Percentiles rank a stretch among this genome's conserved stretches.
These are phyloP conservation scores for Stictocephala bisonia DNA, from an alignment of 2,888 invertebrate genomes.

Conservation along the genomic window DNA sequence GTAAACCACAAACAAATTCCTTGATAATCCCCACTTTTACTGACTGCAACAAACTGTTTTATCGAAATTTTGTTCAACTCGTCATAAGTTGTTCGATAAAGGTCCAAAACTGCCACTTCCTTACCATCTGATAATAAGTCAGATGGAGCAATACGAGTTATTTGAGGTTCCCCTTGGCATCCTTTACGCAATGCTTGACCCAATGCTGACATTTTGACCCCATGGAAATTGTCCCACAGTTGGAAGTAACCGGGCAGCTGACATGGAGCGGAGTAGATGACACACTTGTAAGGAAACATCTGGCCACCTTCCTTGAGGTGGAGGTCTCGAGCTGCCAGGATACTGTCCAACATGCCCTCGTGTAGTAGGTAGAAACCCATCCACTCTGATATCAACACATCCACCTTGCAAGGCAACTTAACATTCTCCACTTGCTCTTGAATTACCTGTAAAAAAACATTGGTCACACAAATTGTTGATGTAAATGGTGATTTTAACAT, in stretches of 20 bases:
- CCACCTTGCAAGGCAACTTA: slow-evolving; percentile 77
- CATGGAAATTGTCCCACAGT: slow-evolving; percentile 79
- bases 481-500: no score
- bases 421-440: slow-evolving; percentile 84
- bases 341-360: slow-evolving; percentile 95
- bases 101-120: slow-evolving; percentile 75
- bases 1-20: slow-evolving; percentile 84
- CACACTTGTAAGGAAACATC: slow-evolving; percentile 81
- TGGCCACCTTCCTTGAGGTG: slow-evolving; percentile 79
- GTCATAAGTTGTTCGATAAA: slow-evolving; percentile 70
- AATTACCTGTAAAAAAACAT: slow-evolving; percentile 72
- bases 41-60: slow-evolving; percentile 71
- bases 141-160: slow-evolving; percentile 68
- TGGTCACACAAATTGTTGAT: no score
- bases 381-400: slow-evolving; percentile 96
- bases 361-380: slow-evolving; percentile 97
- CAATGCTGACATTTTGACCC: slow-evolving; percentile 79
- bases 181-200: slow-evolving; percentile 71
- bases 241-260: slow-evolving; percentile 73
- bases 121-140: slow-evolving; percentile 75
- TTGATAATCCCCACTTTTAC: slow-evolving; percentile 68
- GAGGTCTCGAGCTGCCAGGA: slow-evolving; percentile 82
- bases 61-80: slow-evolving; percentile 73
- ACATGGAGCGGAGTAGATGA: slow-evolving; percentile 73
- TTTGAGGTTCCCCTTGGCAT: slow-evolving; percentile 76